A percentile compares a stretch with the other conserved stretches of the same genome.
Conservation (phyloP, 2,113 vertebrate genomes). For the Nothoprocta perdicaria region DNA sequence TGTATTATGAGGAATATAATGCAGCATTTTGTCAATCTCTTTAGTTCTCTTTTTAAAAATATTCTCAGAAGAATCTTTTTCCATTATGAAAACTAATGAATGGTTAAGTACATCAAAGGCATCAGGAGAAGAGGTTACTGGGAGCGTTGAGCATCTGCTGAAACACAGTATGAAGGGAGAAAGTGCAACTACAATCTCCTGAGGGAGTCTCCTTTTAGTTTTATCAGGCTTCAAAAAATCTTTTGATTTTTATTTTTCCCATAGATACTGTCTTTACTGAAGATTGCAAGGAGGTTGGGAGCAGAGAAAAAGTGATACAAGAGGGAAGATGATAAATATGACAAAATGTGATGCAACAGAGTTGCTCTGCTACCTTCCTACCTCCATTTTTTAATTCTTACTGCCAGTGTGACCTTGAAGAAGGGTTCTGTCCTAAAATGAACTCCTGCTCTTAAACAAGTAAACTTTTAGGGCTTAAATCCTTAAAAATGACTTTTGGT, state of each 20-base stretch:
- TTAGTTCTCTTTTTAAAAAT: not conserved
- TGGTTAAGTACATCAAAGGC: not conserved
- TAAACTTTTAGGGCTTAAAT: not conserved
- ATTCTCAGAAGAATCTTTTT: not conserved
- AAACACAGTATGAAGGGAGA: not conserved
- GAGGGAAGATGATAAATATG: not conserved
- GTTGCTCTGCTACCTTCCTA: not conserved
- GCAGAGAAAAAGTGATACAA: not conserved
- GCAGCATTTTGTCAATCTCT: not conserved
- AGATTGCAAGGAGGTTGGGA: not conserved
- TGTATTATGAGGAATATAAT: not conserved
- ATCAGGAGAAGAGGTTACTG: not conserved
- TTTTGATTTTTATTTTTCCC: not conserved
- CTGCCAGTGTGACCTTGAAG: not conserved
- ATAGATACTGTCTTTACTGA: not conserved
- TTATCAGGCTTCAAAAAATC: not conserved
- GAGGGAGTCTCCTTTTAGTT: not conserved
- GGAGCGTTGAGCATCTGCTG: accelerated
- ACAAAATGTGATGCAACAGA: not conserved
- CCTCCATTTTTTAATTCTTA: not conserved
- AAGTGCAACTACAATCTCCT: not conserved
- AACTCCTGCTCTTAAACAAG: not conserved
- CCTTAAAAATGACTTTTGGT: not conserved
- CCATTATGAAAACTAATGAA: not conserved
- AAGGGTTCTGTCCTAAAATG: not conserved